Base-by-base conservation (phyloP, 2,888 invertebrate genomes). In the Latheticus oryzae region DNA sequence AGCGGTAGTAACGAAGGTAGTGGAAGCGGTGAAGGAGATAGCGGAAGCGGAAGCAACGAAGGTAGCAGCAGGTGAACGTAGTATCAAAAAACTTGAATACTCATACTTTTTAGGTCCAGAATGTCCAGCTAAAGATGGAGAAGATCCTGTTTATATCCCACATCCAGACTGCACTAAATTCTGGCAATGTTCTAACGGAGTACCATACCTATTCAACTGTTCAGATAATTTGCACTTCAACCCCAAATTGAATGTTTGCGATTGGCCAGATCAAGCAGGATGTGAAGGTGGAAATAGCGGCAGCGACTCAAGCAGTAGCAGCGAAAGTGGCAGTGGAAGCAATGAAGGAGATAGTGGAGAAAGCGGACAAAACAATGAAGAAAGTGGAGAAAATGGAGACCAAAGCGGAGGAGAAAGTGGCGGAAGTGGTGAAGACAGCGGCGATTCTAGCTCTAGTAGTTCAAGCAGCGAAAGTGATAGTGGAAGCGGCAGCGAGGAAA, bases 331-430 rank as follows among this genome's bases (percentile, higher is more conserved):
- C n/a, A 24, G 2, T 3, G 24, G 9, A 24, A 24, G 2, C n/a
- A 24, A 24, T 5, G 9, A 24, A 24, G 24, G 9, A 8, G 5
- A 24, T 3, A 24, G 24, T 24, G 24, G 24, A 8, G 24, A 24
- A 5, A n/a, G n/a, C n/a, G 24, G 24, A 5, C n/a, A 24, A 24
- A 9, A 24, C 24, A 9, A 24, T 5, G 5, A 3, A 24, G 24
- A 9, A 3, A 5, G 24, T 9, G 5, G 24, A 1, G 24, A 24
- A n/a, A 3, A 9, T 2, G 2, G 24, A n/a, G 9, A 9, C 24
- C n/a, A 5, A 2, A 24, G 24, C 24, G 9, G 24, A 8, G 24
- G 9, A 24, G 24, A 24, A 43, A 86, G 81, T 81, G 24, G 24
- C 1, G 24, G 9, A 5, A 24, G 9, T 9, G n/a, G n/a, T 5